Percentiles rank a stretch among this genome's conserved stretches.
phyloP scores from a whole-genome alignment of 2,797 vertebrate genomes.

The Myotis myotis region DNA sequence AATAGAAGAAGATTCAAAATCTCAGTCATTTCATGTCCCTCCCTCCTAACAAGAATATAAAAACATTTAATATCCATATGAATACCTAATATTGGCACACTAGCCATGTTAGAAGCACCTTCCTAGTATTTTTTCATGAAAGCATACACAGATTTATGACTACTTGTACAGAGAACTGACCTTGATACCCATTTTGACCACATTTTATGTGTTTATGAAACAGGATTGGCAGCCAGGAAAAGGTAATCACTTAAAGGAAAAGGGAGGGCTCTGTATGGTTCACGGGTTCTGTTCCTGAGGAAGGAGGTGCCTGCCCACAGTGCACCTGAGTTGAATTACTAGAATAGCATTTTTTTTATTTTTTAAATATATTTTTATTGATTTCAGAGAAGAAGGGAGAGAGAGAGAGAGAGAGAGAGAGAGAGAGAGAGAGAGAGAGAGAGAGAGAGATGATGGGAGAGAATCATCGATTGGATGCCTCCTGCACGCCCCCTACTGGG shows the following conservation, averaged over 20 bases:
- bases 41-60: neutral
- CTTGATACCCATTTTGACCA: neutral
- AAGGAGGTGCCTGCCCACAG: neutral
- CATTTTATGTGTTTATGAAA: neutral
- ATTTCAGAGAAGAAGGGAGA: too few relatives aligned
- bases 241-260: neutral
- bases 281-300: neutral
- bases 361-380: too few relatives aligned
- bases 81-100: neutral
- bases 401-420: too few relatives aligned
- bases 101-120: neutral
- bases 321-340: neutral
- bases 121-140: neutral
- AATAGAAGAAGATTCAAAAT: neutral
- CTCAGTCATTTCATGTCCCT: neutral
- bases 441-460: too few relatives aligned
- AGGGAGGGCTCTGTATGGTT: neutral
- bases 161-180: neutral
- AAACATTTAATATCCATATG: neutral
- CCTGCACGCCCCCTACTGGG: too few relatives aligned
- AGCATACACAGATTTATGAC: neutral
- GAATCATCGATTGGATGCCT: too few relatives aligned
- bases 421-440: too few relatives aligned
- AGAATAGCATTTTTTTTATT: neutral
- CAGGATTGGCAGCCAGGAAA: fast-evolving